phyloP scores from a whole-genome alignment of 2,797 vertebrate species.

The Neosalanx taihuensis region DNA sequence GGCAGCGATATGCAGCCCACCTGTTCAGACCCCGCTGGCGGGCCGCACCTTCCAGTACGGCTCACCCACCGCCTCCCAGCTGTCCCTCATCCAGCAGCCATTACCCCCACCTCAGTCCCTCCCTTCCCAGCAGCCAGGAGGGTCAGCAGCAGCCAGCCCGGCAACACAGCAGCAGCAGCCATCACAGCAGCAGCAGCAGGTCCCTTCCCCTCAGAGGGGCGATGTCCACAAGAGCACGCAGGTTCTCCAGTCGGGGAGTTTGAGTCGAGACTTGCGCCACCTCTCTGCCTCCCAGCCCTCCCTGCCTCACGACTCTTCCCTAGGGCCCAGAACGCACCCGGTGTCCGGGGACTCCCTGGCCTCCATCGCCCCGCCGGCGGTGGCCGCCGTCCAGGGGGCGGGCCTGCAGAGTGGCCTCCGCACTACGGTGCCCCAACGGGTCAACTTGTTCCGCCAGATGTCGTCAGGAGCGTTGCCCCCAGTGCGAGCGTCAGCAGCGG shows the following conservation, averaged over 20 bases:
- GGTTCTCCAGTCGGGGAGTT: slow-evolving; percentile 87
- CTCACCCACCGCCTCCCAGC: slow-evolving; percentile 89
- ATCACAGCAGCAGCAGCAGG: slow-evolving; percentile 71
- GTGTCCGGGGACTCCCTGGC: slow-evolving; percentile 90
- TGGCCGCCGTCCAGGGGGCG: slow-evolving; percentile 70
- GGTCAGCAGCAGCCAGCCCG: slow-evolving; percentile 38
- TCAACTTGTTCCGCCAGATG: slow-evolving; percentile 95
- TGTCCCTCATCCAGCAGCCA: slow-evolving; percentile 86
- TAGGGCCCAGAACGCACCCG: slow-evolving; percentile 84
- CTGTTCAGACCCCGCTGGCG: slow-evolving; percentile 89
- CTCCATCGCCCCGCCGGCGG: slow-evolving; percentile 80
- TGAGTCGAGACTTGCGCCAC: slow-evolving; percentile 90
- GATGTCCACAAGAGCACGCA: slow-evolving; percentile 91
- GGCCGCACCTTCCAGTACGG: slow-evolving; percentile 92
- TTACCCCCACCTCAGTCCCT: slow-evolving; percentile 55
- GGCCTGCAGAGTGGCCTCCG: slow-evolving; percentile 78
- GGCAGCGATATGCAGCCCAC: slow-evolving; percentile 85
- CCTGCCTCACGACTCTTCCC: slow-evolving; percentile 89
- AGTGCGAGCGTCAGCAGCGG: slow-evolving; percentile 63
- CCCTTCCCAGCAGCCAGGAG: slow-evolving; percentile 53
- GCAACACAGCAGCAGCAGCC: slow-evolving; percentile 52
- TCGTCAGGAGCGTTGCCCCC: slow-evolving; percentile 93
- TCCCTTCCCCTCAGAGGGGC: slow-evolving; percentile 79
- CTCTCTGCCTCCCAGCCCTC: slow-evolving; percentile 97
- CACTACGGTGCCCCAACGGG: slow-evolving; percentile 84